Evolutionary conservation across 2,113 vertebrate species (phyloP), one percentile per base, ranked within the genome.

Genomic region (Urocolius indicus): DNA sequence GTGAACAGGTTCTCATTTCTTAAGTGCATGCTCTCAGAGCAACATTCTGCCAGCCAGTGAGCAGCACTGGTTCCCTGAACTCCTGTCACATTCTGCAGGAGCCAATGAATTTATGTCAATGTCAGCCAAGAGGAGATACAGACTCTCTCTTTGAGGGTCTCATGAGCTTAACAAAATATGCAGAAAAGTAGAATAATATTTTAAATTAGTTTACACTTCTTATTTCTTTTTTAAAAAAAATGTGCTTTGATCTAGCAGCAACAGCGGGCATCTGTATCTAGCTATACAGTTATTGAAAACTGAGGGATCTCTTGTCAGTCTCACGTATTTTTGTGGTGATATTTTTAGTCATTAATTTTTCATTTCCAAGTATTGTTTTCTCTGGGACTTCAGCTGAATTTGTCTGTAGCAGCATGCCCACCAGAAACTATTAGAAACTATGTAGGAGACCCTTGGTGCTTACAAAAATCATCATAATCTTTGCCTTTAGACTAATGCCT

Each of bases 231-330:
- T 81, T 61, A 0, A 29, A 77, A 48, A 82, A 41, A 41, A 41
- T 48, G 36, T 86, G 21, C 65, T 82, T 92, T 78, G 69, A 85
- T 81, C 75, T 85, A 67, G 43, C 26, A 86, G 34, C 29, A 55
- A 38, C 58, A 58, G 58, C 59, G 62, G 65, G 43, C 34, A 48
- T 81, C 55, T 82, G 43, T 73, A 63, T 46, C 29, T 67, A 77
- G 18, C 59, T 92, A 55, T 73, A 5, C 22, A n/a, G 32, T 46
- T 51, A 77, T 57, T 3, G 1, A 72, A 89, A 82, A 48, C 14
- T 55, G 22, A 79, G 29, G 20, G 11, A 57, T 63, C 7, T 78
- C 55, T 52, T 52, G 17, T 48, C 54, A 82, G 55, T 62, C 8
- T 78, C n/a, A 18, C 6, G 5, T 46, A 73, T 29, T 78, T 82